A percentile compares a stretch with the other conserved stretches of the same genome.
These are phyloP conservation scores for Acanthurus tractus DNA, from an alignment of 2,797 vertebrate genomes.

Conservation along the genomic window DNA sequence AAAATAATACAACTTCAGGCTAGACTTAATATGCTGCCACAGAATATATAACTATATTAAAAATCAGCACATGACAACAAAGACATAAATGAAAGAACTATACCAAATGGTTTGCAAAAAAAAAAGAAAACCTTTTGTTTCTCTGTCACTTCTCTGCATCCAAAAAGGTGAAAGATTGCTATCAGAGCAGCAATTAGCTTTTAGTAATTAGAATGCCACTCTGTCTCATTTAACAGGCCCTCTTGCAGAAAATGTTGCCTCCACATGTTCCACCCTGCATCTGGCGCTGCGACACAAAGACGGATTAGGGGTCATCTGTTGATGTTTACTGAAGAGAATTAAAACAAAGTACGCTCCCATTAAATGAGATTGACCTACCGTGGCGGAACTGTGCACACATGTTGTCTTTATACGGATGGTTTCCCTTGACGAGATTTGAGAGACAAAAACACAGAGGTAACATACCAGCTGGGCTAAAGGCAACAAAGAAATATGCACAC, in stretches of 20 bases:
- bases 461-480: constrained; percentile 47
- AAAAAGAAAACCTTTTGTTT: background rate
- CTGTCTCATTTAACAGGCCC: constrained; percentile 60
- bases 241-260: constrained; percentile 67
- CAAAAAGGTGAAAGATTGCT: constrained; percentile 17
- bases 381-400: constrained; percentile 35
- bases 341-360: constrained; percentile 57
- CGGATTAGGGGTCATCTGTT: constrained; percentile 71
- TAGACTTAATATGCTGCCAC: background rate
- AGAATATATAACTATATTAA: background rate
- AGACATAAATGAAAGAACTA: background rate
- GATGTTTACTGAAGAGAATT: constrained; percentile 67
- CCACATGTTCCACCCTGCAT: constrained; percentile 72
- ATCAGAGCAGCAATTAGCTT: constrained; percentile 51
- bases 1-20: too few species aligned
- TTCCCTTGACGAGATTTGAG: constrained; percentile 19
- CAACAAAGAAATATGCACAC: constrained; percentile 27
- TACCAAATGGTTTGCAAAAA: background rate
- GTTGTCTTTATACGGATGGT: constrained; percentile 26
- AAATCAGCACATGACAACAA: background rate
- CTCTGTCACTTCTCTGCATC: constrained; percentile 14
- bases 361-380: constrained; percentile 59
- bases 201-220: constrained; percentile 50
- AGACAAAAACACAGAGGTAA: constrained; percentile 26
- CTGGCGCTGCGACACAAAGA: constrained; percentile 71